phyloP scores from a whole-genome alignment of 2,113 vertebrate genomes.

The Odobenus rosmarus region DNA sequence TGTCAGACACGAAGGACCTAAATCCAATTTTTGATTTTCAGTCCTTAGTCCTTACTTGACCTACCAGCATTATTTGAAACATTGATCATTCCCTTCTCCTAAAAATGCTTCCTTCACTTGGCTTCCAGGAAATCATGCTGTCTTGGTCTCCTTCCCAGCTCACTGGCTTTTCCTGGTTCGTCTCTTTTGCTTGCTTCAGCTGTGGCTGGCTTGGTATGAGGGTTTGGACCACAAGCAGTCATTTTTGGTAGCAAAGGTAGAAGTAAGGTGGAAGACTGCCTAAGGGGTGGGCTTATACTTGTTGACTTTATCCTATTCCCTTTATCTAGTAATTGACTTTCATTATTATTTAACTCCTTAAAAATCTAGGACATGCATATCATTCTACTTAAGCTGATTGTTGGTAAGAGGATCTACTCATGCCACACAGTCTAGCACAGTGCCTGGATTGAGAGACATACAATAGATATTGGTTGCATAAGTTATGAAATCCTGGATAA shows the following conservation, averaged over 20 bases:
- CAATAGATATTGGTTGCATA: not conserved
- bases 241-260: not conserved
- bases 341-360: not conserved
- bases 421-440: rapidly evolving
- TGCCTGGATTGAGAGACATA: not conserved
- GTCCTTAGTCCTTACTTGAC: not conserved
- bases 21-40: not conserved
- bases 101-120: not conserved
- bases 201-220: not conserved
- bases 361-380: not conserved
- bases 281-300: not conserved
- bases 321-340: not conserved
- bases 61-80: not conserved
- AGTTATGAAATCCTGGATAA: not conserved
- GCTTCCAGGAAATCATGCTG: not conserved
- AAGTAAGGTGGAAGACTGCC: not conserved
- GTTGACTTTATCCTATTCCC: not conserved
- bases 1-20: not conserved
- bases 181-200: not conserved
- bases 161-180: not conserved
- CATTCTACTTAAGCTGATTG: not conserved
- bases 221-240: not conserved
- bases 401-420: not conserved
- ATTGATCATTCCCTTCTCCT: not conserved
- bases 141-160: not conserved